These are phyloP conservation scores for Hydrotaea diabolus DNA, from an alignment of 2,888 invertebrate genomes.

Conservation along the genomic window DNA sequence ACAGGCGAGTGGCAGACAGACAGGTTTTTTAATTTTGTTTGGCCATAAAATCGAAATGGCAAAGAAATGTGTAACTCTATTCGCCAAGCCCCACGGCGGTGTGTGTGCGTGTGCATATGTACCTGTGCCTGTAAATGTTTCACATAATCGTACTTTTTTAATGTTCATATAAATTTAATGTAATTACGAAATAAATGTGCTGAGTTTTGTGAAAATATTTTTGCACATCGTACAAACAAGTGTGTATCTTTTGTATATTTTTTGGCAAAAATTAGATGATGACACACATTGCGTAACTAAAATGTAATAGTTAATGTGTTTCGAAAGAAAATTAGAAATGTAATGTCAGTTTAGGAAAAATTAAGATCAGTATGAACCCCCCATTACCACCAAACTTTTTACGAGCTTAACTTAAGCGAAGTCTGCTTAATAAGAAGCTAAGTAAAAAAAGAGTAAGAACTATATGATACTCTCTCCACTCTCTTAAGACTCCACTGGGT, in stretches of 20 bases:
- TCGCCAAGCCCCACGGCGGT: not conserved
- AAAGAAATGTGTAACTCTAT: slow-evolving; percentile 30
- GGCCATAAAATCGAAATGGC: slow-evolving; percentile 34
- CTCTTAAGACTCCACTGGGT: no score
- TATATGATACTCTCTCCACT: no score
- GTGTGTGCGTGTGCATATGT: not conserved
- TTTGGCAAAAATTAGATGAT: slow-evolving; percentile 40
- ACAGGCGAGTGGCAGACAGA: not conserved
- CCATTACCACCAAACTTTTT: no score
- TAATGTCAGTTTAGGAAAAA: no score
- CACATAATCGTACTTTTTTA: slow-evolving; percentile 30
- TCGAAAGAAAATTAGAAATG: not conserved
- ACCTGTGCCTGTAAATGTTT: slow-evolving; percentile 1
- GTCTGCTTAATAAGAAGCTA: no score
- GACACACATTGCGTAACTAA: slow-evolving; percentile 23
- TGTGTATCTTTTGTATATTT: slow-evolving; percentile 21
- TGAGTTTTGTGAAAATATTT: slow-evolving; percentile 6
- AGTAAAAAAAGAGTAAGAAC: no score
- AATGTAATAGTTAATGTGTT: not conserved
- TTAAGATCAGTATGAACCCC: no score
- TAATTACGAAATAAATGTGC: slow-evolving; percentile 29
- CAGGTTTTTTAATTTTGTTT: slow-evolving; percentile 18
- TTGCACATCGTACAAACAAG: not conserved
- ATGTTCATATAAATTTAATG: slow-evolving; percentile 31
- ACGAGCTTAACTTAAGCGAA: no score